A percentile compares a stretch with the other conserved stretches of the same genome.
Conservation (phyloP, 2,888 invertebrate genomes). For the Hirtodrosophila cameraria region DNA sequence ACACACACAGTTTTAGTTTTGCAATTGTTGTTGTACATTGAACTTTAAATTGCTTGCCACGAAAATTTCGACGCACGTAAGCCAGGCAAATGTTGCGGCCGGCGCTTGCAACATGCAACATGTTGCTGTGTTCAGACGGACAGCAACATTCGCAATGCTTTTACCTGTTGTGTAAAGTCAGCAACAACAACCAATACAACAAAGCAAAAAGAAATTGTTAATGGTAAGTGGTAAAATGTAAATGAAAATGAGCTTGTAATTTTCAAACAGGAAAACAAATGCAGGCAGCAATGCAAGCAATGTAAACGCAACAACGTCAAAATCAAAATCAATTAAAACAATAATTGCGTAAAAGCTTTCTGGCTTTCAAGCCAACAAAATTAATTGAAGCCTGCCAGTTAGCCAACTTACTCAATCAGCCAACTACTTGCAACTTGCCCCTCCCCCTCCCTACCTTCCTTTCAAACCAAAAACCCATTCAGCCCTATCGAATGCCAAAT, state of each 20-base stretch:
- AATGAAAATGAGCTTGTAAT: constrained; percentile 66
- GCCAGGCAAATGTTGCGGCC: constrained; percentile 34
- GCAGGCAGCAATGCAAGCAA: constrained; percentile 30
- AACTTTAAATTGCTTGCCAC: constrained; percentile 59
- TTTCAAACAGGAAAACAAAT: constrained; percentile 61
- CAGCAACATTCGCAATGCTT: constrained; percentile 45
- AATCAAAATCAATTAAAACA: constrained; percentile 42
- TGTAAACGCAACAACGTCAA: constrained; percentile 16
- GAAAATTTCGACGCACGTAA: constrained; percentile 47
- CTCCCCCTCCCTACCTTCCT: too few species aligned
- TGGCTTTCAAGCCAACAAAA: constrained; percentile 20
- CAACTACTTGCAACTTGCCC: too few species aligned
- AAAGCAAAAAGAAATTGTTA: constrained; percentile 50
- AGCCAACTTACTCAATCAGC: too few species aligned
- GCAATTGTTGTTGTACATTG: constrained; percentile 64
- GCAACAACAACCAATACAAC: background rate
- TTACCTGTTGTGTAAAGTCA: constrained; percentile 24
- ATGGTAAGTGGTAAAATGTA: constrained; percentile 58
- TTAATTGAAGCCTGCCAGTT: too few species aligned
- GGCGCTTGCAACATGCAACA: constrained; percentile 33
- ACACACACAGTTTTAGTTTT: constrained; percentile 31
- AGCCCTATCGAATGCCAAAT: too few species aligned
- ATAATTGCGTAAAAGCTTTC: constrained; percentile 46
- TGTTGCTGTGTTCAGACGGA: constrained; percentile 26
- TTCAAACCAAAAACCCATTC: too few species aligned